Conservation (phyloP, 2,797 vertebrate species). For the Gastrophryne carolinensis region DNA sequence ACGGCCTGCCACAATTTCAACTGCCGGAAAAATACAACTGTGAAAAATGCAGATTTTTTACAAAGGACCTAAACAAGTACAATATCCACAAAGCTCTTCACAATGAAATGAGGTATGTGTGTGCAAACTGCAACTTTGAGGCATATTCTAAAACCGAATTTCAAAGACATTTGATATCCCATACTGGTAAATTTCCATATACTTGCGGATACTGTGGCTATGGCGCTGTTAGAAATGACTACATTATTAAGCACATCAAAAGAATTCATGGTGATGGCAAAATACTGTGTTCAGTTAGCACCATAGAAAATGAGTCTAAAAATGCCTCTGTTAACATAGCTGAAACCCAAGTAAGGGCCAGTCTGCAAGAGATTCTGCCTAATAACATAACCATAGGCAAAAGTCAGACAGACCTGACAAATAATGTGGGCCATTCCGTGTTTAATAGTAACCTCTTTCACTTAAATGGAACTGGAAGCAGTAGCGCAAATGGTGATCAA, state of each 20-base stretch:
- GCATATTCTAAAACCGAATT: slow-evolving; percentile 87
- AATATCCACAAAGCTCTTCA: slow-evolving; percentile 83
- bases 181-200: slow-evolving; percentile 82
- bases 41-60: slow-evolving; percentile 86
- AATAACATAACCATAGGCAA: background rate
- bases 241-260: slow-evolving; percentile 87
- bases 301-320: slow-evolving; percentile 16
- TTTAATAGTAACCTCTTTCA: slow-evolving; percentile 36
- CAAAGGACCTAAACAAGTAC: slow-evolving; percentile 74
- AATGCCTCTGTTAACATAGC: slow-evolving; percentile 36
- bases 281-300: slow-evolving; percentile 43
- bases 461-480: slow-evolving; percentile 14
- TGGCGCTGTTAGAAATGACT: slow-evolving; percentile 85
- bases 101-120: slow-evolving; percentile 81
- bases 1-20: slow-evolving; percentile 60
- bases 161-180: slow-evolving; percentile 83
- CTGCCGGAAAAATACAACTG: slow-evolving; percentile 76
- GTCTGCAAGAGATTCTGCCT: background rate
- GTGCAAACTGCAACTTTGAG: slow-evolving; percentile 83
- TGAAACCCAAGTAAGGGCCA: slow-evolving; percentile 1
- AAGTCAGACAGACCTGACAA: slow-evolving; percentile 50
- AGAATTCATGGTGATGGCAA: slow-evolving; percentile 74
- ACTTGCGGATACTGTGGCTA: slow-evolving; percentile 88
- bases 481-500: background rate
- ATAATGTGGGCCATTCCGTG: slow-evolving; percentile 51